Evolutionary conservation across 2,888 invertebrate genomes (phyloP), one percentile per base, ranked within the genome.

Genomic region (Caenorhabditis macrosperma): DNA sequence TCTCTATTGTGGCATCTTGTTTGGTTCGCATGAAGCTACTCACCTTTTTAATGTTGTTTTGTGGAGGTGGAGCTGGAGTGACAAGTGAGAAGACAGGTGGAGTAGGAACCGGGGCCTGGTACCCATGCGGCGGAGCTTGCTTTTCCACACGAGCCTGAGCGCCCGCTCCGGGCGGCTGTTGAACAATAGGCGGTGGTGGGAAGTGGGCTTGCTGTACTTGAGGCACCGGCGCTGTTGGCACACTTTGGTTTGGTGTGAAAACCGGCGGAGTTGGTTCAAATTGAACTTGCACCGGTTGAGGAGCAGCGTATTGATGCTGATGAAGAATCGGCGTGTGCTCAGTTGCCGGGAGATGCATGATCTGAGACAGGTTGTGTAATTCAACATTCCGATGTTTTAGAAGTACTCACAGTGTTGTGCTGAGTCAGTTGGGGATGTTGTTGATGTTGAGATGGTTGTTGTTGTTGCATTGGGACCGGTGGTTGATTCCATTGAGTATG

Each of bases 281-380:
- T 44, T 22, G 6, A 7, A 41, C 20, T 57, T 22, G 60, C 5
- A 17, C 35, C 1, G 15, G n/a, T 24, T 41, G 60, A 41, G 35
- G 24, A 3, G 7, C 24, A 24, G 17, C 44, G 17, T 61, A 52
- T 12, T 60, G 22, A 7, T 67, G 57, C 52, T 33, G 77, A 1
- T 26, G 17, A 7, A 69, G 46, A 10, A 64, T 17, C 15, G 72
- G 72, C 3, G 72, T 64, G 22, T 72, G 72, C 50, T 72, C 72
- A 17, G 64, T 63, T 9, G 44, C 71, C 17, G 61, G 28, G 30
- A 35, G 57, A 33, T 57, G 57, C 24, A 20, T 5, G 1, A 9
- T 17, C 44, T 44, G 10, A 24, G n/a, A 50, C 4, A 44, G 44
- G 44, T 44, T 44, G 4, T 33, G 5, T 33, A 33, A 7, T 33